Evolutionary conservation across 2,797 vertebrate genomes (phyloP).

Genomic region (Megaceryle alcyon): DNA sequence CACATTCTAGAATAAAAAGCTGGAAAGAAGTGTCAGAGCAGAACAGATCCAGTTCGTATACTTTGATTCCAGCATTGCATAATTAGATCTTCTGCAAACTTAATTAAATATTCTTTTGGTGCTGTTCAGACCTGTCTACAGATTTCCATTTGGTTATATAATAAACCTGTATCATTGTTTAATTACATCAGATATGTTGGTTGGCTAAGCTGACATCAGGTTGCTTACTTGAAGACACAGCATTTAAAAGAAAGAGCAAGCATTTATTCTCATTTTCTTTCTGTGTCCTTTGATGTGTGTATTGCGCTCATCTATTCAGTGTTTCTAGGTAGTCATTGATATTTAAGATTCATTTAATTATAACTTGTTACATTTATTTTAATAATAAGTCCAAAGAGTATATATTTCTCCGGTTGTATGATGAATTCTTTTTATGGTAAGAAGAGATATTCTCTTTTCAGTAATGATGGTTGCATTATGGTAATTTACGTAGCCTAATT

Average conservation of each 20-base stretch:
- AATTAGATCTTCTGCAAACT: constrained; percentile 54
- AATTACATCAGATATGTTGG: constrained; percentile 26
- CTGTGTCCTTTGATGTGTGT: neutral
- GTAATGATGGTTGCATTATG: constrained; percentile 1
- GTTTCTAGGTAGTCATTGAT: constrained; percentile 50
- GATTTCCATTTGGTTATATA: constrained; percentile 48
- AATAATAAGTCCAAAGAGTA: constrained; percentile 24
- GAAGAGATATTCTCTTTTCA: constrained; percentile 32
- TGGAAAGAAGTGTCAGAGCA: constrained; percentile 13
- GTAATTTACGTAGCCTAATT: constrained; percentile 7
- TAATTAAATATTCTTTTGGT: constrained; percentile 65
- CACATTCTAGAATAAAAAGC: constrained; percentile 39
- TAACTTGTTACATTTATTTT: constrained; percentile 40
- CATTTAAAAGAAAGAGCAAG: neutral
- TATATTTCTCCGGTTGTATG: neutral
- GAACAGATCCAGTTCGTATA: neutral
- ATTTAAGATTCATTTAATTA: constrained; percentile 58
- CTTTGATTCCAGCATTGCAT: constrained; percentile 23
- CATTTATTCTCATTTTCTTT: constrained; percentile 26
- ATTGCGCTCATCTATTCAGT: constrained; percentile 13
- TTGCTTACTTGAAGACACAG: neutral
- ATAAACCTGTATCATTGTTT: constrained; percentile 57
- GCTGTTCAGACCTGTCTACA: constrained; percentile 26
- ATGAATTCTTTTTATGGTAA: constrained; percentile 14
- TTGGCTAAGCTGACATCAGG: constrained; percentile 19